Evolutionary conservation across 1,140 invertebrate species (phyloP).

Genomic region (Brachionus sp.): DNA sequence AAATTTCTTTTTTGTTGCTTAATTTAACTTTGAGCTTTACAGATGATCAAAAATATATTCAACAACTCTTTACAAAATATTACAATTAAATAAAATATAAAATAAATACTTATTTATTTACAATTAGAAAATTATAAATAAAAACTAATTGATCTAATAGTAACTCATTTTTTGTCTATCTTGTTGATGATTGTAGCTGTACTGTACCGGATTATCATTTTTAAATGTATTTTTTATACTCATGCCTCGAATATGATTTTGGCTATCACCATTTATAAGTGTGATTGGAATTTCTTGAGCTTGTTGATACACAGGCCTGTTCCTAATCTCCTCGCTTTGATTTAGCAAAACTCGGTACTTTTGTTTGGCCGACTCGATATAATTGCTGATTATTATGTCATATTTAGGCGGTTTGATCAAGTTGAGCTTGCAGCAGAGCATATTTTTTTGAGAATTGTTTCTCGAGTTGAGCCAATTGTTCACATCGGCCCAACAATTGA

Average conservation of each 20-base stretch:
- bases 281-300: background rate
- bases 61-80: background rate
- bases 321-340: background rate
- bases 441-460: background rate
- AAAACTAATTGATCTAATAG: background rate
- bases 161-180: background rate
- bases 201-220: background rate
- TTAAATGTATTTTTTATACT: background rate
- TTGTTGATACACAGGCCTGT: background rate
- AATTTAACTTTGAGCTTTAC: background rate
- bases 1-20: background rate
- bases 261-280: background rate
- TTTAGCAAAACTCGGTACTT: background rate
- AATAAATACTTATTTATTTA: background rate
- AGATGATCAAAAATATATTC: background rate
- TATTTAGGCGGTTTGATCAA: background rate
- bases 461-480: background rate
- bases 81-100: background rate
- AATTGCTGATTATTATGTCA: background rate
- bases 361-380: background rate
- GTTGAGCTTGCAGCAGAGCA: slow-evolving; percentile 13
- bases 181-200: slow-evolving; percentile 3
- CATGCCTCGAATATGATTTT: background rate
- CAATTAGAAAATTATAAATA: background rate
- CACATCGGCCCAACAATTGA: background rate